Evolutionary conservation across 2,113 vertebrate species (phyloP).

Genomic region (Chrysemys picta): DNA sequence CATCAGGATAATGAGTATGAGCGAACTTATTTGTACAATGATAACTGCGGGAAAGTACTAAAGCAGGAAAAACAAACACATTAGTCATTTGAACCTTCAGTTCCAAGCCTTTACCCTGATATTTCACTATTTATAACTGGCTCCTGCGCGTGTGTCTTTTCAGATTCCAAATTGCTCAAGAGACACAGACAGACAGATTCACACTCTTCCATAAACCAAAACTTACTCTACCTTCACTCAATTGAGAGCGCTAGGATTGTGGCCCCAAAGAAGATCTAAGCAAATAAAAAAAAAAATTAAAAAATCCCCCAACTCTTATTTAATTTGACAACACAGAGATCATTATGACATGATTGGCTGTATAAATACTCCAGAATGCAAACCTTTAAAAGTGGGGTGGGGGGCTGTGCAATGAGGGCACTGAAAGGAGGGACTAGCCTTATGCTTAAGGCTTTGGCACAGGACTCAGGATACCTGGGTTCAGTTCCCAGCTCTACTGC

Average conservation of each 20-base stretch:
- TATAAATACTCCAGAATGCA: not conserved
- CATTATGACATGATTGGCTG: not conserved
- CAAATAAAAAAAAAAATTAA: slow-evolving; percentile 1
- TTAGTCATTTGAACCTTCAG: slow-evolving; percentile 73
- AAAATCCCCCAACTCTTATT: not conserved
- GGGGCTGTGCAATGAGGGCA: rapidly evolving
- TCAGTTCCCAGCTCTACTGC: rapidly evolving
- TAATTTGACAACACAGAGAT: not conserved
- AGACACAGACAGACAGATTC: too few relatives aligned
- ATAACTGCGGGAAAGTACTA: slow-evolving; percentile 71
- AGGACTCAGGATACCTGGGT: not conserved
- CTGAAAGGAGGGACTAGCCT: not conserved
- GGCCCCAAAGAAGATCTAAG: slow-evolving; percentile 22
- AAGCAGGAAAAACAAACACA: slow-evolving; percentile 74
- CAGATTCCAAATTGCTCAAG: slow-evolving; percentile 6
- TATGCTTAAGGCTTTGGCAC: not conserved
- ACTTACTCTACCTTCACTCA: slow-evolving; percentile 15
- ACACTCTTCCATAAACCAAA: slow-evolving; percentile 21
- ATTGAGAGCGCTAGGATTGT: slow-evolving; percentile 6
- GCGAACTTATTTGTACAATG: slow-evolving; percentile 71
- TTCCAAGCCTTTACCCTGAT: slow-evolving; percentile 62
- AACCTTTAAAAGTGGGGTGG: not conserved
- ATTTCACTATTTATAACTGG: slow-evolving; percentile 44
- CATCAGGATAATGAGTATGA: slow-evolving; percentile 54
- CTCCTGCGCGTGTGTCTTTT: slow-evolving; percentile 53